These are phyloP conservation scores for Ataeniobius toweri DNA, from an alignment of 2,797 vertebrate genomes.

Conservation along the genomic window DNA sequence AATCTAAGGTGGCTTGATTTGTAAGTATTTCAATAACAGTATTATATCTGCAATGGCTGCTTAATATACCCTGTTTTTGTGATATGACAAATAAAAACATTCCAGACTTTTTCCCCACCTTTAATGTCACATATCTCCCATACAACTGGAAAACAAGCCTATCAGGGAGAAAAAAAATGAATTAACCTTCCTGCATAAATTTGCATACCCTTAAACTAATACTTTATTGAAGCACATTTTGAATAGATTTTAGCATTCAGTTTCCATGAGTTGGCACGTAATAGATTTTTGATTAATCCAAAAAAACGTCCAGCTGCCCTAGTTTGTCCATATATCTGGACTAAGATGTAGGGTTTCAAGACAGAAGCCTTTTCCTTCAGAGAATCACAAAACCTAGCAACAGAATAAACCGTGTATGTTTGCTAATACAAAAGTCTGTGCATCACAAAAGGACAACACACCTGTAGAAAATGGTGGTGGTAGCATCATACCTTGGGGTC, in stretches of 20 bases:
- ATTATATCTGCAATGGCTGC: background rate
- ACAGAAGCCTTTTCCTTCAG: background rate
- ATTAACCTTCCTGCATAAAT: no score
- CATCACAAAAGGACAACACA: background rate
- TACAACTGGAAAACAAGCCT: background rate
- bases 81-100: no score
- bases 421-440: background rate
- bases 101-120: background rate
- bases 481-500: background rate
- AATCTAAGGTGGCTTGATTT: background rate
- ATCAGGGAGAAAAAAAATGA: no score
- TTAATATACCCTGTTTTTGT: no score
- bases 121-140: background rate
- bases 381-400: background rate
- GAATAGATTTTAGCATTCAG: no score
- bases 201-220: no score
- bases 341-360: background rate
- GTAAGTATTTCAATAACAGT: background rate
- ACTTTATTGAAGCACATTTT: no score
- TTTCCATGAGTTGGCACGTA: no score
- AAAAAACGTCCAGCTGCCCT: background rate
- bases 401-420: background rate
- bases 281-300: background rate
- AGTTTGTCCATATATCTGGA: background rate
- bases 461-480: background rate